Evolutionary conservation across 2,113 vertebrate genomes (phyloP).

Genomic region (Myrmecobius fasciatus): DNA sequence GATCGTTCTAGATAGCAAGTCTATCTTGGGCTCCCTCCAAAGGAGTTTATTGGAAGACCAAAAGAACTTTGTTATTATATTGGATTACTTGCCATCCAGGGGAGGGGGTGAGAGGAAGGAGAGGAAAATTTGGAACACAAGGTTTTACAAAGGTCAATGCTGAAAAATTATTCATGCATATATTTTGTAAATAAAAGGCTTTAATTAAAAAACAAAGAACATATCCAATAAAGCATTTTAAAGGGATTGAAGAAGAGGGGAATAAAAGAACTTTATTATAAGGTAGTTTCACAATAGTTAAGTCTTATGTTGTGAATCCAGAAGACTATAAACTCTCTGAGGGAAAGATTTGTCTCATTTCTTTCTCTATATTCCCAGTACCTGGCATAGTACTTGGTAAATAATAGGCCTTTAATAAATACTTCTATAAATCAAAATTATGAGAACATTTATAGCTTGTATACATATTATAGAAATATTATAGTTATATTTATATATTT

Average conservation of each 20-base stretch:
- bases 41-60: neutral
- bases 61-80: neutral
- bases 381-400: neutral
- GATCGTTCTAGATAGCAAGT: neutral
- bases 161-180: too few species aligned
- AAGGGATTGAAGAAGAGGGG: too few species aligned
- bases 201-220: too few species aligned
- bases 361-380: neutral
- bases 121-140: too few species aligned
- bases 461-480: neutral
- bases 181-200: too few species aligned
- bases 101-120: too few species aligned
- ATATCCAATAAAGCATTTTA: too few species aligned
- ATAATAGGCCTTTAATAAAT: neutral
- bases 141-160: too few species aligned
- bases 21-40: neutral
- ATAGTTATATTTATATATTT: neutral
- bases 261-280: neutral
- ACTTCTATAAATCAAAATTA: too few species aligned
- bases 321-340: neutral
- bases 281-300: neutral
- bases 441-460: neutral
- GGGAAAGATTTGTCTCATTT: neutral
- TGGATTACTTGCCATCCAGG: too few species aligned
- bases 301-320: neutral